Conservation (phyloP, 1,140 invertebrate genomes). For the Muscidifurax raptorellus region DNA sequence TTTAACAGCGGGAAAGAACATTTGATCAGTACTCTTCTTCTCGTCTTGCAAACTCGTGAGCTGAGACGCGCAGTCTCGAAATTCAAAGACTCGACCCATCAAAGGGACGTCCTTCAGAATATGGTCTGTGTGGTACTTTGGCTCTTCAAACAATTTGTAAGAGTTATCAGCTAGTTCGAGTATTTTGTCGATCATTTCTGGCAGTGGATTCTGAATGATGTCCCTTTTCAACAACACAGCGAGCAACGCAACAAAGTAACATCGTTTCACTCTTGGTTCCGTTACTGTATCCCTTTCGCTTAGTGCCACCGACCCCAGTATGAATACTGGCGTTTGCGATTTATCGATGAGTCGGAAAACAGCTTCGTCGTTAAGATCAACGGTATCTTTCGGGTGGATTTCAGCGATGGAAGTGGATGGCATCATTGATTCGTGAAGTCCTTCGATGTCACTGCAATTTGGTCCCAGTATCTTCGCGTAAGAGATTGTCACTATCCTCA, state of each 20-base stretch:
- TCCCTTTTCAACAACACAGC: slow-evolving; percentile 68
- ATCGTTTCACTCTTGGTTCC: slow-evolving; percentile 68
- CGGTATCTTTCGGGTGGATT: slow-evolving; percentile 58
- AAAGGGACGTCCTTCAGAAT: slow-evolving; percentile 66
- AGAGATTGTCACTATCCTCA: slow-evolving; percentile 67
- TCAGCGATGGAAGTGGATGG: slow-evolving; percentile 59
- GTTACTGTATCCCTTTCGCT: slow-evolving; percentile 58
- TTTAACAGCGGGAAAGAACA: slow-evolving; percentile 49
- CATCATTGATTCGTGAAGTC: slow-evolving; percentile 61
- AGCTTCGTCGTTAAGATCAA: slow-evolving; percentile 56
- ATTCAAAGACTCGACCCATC: slow-evolving; percentile 69
- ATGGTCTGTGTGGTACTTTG: slow-evolving; percentile 65
- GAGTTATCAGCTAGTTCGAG: slow-evolving; percentile 64
- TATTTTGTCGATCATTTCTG: slow-evolving; percentile 68
- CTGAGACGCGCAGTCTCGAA: slow-evolving; percentile 63
- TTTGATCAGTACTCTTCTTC: slow-evolving; percentile 22
- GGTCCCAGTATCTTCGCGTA: slow-evolving; percentile 66
- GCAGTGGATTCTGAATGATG: slow-evolving; percentile 64
- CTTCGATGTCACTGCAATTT: slow-evolving; percentile 62
- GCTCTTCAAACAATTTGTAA: slow-evolving; percentile 62
- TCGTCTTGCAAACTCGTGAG: slow-evolving; percentile 56
- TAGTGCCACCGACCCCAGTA: slow-evolving; percentile 62
- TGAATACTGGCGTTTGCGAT: slow-evolving; percentile 60
- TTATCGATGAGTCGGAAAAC: slow-evolving; percentile 60
- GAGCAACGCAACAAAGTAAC: slow-evolving; percentile 69